phyloP scores from a whole-genome alignment of 2,797 vertebrate species.

The Mormyrus hasselquistii region DNA sequence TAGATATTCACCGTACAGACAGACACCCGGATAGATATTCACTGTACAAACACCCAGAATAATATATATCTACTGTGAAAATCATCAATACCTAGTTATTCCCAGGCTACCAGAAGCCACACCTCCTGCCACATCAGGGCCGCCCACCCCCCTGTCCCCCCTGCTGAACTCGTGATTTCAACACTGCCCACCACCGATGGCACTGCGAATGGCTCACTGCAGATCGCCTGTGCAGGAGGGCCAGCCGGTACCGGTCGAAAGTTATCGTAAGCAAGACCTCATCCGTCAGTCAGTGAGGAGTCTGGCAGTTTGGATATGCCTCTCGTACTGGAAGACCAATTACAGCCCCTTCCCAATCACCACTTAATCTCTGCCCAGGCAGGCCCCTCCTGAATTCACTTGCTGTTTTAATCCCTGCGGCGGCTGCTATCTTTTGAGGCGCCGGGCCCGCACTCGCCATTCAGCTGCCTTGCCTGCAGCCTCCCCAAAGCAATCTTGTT shows the following conservation, averaged over 20 bases:
- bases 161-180: background rate
- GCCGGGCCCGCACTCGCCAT: constrained; percentile 43
- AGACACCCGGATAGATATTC: background rate
- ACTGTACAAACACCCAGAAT: background rate
- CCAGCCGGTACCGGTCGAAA: background rate
- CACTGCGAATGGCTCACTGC: background rate
- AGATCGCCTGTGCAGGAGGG: background rate
- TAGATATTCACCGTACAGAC: background rate
- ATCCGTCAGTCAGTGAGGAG: background rate
- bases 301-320: constrained; percentile 10
- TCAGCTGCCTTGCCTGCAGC: constrained; percentile 5
- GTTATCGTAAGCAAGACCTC: background rate
- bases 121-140: background rate
- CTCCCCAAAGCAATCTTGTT: constrained; percentile 14
- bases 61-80: background rate
- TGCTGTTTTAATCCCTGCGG: constrained; percentile 46
- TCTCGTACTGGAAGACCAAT: constrained; percentile 1
- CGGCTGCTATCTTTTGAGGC: constrained; percentile 46
- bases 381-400: constrained; percentile 50
- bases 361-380: constrained; percentile 54
- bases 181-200: background rate
- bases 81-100: background rate
- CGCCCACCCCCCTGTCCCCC: too few species aligned
- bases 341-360: constrained; percentile 35
- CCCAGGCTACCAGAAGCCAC: background rate